These are phyloP conservation scores for Chaetodon auriga DNA, from an alignment of 2,113 vertebrate genomes.

Conservation along the genomic window DNA sequence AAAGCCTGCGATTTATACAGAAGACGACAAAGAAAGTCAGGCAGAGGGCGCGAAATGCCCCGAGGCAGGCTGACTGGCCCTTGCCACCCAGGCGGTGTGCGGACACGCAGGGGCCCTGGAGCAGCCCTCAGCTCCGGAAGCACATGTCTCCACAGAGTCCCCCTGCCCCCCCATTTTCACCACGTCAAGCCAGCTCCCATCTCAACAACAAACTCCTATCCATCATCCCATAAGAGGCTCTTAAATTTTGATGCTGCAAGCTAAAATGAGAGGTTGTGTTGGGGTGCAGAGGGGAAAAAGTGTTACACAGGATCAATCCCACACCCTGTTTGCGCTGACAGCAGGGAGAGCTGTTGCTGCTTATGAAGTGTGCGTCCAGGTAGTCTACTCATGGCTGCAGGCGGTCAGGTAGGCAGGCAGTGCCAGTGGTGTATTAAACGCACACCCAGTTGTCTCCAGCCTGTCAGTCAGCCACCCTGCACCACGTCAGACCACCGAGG, in stretches of 20 bases:
- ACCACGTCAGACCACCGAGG: constrained; percentile 63
- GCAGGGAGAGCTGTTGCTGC: constrained; percentile 62
- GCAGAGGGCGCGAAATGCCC: constrained; percentile 82
- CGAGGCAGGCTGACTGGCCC: constrained; percentile 86
- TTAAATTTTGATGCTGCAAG: constrained; percentile 73
- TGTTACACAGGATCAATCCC: constrained; percentile 66
- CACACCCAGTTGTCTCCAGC: constrained; percentile 65
- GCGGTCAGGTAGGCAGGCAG: constrained; percentile 70
- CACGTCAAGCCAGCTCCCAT: constrained; percentile 75
- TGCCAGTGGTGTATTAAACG: constrained; percentile 73
- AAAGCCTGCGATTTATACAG: constrained; percentile 55
- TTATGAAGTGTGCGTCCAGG: constrained; percentile 70
- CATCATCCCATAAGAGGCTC: constrained; percentile 64
- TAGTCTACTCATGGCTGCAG: constrained; percentile 74
- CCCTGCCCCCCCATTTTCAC: constrained; percentile 79
- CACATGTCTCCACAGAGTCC: constrained; percentile 86
- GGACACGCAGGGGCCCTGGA: constrained; percentile 65
- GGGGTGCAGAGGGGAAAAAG: constrained; percentile 34
- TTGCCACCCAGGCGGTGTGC: constrained; percentile 81
- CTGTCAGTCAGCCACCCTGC: constrained; percentile 73
- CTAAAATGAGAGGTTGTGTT: constrained; percentile 58
- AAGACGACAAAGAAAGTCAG: constrained; percentile 70
- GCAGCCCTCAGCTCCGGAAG: constrained; percentile 74
- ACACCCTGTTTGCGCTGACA: constrained; percentile 68
- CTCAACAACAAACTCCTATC: constrained; percentile 67